Evolutionary conservation across 2,888 invertebrate genomes (phyloP), one percentile per base, ranked within the genome.

Genomic region (Tineola bisselliella): DNA sequence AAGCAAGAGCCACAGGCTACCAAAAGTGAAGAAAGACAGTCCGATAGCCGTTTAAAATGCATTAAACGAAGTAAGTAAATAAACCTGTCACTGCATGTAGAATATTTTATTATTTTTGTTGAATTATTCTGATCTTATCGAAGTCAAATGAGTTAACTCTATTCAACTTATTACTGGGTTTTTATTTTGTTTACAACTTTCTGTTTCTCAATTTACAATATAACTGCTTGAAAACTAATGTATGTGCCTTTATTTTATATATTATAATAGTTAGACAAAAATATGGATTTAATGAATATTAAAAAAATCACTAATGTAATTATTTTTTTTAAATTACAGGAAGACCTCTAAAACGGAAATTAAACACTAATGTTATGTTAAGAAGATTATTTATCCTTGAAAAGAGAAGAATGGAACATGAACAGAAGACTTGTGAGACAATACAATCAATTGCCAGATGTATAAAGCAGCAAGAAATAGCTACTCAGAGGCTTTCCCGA

Each of bases 391-490:
- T 33, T 13, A 8, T 12, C 3, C 15, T 58, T n/a, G 33, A 58
- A 13, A 31, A 58, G 30, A 31, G 33, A 33, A 31, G 58, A 58
- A 58, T 13, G 8, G 58, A 58, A 33, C 15, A 33, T 13, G 58
- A 33, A 33, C 30, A 58, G 13, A 31, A 13, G 17, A 13, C 33
- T 2, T 31, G 30, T 6, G 33, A 15, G 33, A 58, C 33, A 30
- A 8, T 58, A 31, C 11, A 19, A 33, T 58, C 58, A 1, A 58
- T 58, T 19, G 58, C 58, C 13, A 12, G 8, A 8, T 58, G 33
- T 33, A 58, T 58, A 30, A 58, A 58, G 13, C 25, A 31, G n/a
- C 58, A 58, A 17, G 58, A 58, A 13, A 33, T 30, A 33, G n/a
- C 58, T 33, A 58, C 58, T 13, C 31, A 58, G 17, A 31, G 13